Conservation (phyloP, 2,797 vertebrate genomes). For the Pteropus rufus region DNA sequence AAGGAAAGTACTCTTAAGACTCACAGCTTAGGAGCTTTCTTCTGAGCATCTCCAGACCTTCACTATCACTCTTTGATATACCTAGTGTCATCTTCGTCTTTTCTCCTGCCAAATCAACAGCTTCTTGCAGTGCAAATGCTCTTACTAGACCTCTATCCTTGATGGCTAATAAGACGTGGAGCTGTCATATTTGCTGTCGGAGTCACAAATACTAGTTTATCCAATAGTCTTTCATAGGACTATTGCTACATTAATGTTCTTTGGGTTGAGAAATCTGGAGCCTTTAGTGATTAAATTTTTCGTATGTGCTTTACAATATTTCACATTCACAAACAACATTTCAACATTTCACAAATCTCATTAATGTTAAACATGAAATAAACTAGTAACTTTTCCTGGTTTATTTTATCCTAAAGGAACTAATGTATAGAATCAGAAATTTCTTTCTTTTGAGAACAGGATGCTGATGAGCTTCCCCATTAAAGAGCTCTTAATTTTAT, state of each 20-base stretch:
- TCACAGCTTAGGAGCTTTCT: not conserved
- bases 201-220: not conserved
- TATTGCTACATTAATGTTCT: not conserved
- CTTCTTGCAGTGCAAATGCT: not conserved
- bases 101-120: not conserved
- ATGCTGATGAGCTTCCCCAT: not conserved
- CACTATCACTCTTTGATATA: not conserved
- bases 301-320: not conserved
- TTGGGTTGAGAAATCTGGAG: not conserved
- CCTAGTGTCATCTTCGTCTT: not conserved
- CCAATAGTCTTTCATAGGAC: not conserved
- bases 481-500: not conserved
- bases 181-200: not conserved
- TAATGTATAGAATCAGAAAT: slow-evolving; percentile 31
- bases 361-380: slow-evolving; percentile 38
- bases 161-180: not conserved
- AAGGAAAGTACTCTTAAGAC: not conserved
- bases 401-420: slow-evolving; percentile 28
- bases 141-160: not conserved
- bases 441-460: slow-evolving; percentile 2
- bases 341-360: not conserved
- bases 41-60: not conserved
- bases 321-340: not conserved
- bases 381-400: slow-evolving; percentile 6
- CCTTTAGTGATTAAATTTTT: not conserved